Evolutionary conservation across 2,113 vertebrate species (phyloP), one percentile per base, ranked within the genome.

Genomic region (Ramphastos sulfuratus): DNA sequence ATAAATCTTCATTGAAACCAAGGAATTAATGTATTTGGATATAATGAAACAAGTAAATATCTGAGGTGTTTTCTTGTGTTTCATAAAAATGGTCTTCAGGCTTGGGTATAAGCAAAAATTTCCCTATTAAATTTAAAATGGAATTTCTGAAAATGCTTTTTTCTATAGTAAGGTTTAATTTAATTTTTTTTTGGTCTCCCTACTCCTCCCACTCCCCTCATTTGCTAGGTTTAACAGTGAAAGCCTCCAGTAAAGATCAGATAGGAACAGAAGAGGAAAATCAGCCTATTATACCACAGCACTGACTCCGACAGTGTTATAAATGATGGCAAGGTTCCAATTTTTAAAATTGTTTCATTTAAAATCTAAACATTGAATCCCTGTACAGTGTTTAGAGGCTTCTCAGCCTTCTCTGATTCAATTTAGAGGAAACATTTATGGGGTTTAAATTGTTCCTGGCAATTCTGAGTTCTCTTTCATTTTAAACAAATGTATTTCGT

Each of bases 371-470:
- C 85, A 95, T 39, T 95, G 83, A 81, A 83, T 97, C 95, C 92
- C 88, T 87, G 70, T 81, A 87, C 74, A 82, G 73, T 94, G 64
- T 97, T 97, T 96, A 95, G 89, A 96, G 46, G 84, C 90, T 90
- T 93, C 85, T 95, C 91, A 94, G 46, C 27, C 90, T 87, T 94
- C 89, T 93, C 92, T 94, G 71, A 97, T 95, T 97, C 93, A 96
- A 96, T 97, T 97, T 97, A 94, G 66, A 97, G 91, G 91, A 96
- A 97, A 88, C 55, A 87, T 96, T 98, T 97, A 95, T 93, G 87
- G 56, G 19, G n/a, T 75, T 95, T 97, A 97, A 96, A 97, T 95
- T 96, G 78, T 97, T 97, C 67, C 85, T 96, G 92, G 79, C 65
- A 97, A 95, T 93, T 92, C 91, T 87, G 79, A 88, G 55, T 46